These are phyloP conservation scores for Cyclopterus lumpus DNA, from an alignment of 2,797 vertebrate genomes.

Conservation along the genomic window DNA sequence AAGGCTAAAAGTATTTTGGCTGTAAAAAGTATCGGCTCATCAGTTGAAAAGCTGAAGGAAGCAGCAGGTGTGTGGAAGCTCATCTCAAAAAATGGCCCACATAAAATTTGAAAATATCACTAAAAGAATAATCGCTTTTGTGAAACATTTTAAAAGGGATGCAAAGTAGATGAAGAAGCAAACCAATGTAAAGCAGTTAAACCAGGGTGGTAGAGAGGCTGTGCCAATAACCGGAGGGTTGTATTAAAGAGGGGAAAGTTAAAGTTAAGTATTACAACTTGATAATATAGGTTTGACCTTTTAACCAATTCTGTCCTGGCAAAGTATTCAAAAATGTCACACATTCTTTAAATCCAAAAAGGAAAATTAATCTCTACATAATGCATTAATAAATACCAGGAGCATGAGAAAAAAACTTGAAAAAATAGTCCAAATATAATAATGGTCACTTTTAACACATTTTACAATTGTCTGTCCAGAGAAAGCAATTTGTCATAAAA, in stretches of 20 bases:
- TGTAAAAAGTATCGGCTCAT: conserved; percentile 53
- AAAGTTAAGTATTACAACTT: background rate
- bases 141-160: conserved; percentile 26
- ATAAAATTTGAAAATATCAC: conserved; percentile 51
- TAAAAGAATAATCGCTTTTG: conserved; percentile 39
- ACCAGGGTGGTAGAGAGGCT: background rate
- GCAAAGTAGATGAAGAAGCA: background rate
- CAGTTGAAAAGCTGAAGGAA: conserved; percentile 53
- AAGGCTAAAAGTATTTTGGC: conserved; percentile 44
- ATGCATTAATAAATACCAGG: background rate
- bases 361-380: background rate
- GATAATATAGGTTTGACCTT: conserved; percentile 7
- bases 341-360: background rate
- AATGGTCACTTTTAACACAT: background rate
- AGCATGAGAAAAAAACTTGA: too few species aligned
- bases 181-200: conserved; percentile 6
- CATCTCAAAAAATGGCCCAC: conserved; percentile 46
- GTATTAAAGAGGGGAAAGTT: background rate
- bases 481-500: background rate
- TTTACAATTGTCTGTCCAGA: background rate
- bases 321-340: background rate
- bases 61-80: conserved; percentile 65
- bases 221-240: background rate
- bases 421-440: background rate
- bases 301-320: background rate